Evolutionary conservation across 2,797 vertebrate species (phyloP), one percentile per base, ranked within the genome.

Genomic region (Danio kyathit): DNA sequence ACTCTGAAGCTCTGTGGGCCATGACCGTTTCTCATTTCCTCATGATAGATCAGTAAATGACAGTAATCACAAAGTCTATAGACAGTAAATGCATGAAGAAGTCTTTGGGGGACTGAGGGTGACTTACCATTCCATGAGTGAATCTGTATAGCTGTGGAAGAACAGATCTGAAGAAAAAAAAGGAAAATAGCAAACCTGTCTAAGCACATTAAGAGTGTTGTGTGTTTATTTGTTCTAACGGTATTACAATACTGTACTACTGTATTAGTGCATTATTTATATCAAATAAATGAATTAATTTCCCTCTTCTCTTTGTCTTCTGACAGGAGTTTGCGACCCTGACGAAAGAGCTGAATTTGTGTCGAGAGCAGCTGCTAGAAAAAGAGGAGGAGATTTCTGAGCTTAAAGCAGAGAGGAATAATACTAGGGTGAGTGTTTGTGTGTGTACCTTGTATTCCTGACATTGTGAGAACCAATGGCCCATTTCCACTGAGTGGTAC

Each of bases 361-460:
- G 97, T 89, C 94, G 96, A 85, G 97, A 98, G 90, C 97, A 97
- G 92, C 97, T 99, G 83, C 89, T 95, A 88, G 98, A 99, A 91
- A 95, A 98, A 88, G 98, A 99, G 85, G 98, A 99, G 88, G 98
- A 99, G 91, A 97, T 99, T 90, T 97, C 97, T 0, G 98, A 99
- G 90, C 94, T 99, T 91, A 99, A 98, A 90, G 98, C 98, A 0
- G 98, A 99, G 85, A 95, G 97, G 88, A 99, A 99, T 89, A 99
- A 99, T 92, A 99, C 97, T 51, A 94, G 98, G 94, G 98, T 85
- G 60, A 72, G 82, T 78, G 19, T 77, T 54, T 56, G 48, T 61
- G 63, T 65, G 19, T 77, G 64, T 29, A 29, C 29, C 29, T 1
- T 29, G 29, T 29, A 29, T 29, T 29, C 29, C 29, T 29, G 29